Base-by-base conservation (phyloP, 2,888 invertebrate genomes). In the Acrobasis repandana region DNA sequence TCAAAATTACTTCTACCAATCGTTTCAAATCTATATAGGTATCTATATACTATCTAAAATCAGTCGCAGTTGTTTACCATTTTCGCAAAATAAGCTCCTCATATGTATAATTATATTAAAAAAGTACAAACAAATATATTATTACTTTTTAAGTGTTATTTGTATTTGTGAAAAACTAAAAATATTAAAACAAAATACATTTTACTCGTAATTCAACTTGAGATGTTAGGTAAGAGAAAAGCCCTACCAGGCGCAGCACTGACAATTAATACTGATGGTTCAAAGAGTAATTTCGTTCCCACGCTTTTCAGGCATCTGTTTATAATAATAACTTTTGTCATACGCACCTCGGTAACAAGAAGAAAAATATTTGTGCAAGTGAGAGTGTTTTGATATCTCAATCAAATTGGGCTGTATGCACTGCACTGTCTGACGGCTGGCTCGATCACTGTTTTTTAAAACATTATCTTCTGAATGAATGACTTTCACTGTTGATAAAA, bases 291-390 rank as follows among this genome's bases (percentile, higher is more conserved):
- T 66, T 68, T 69, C 65, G 57, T 76, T 83, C 81, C 61, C 83
- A 83, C 79, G 72, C 76, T 83, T 80, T 80, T 60, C 74, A 67
- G 68, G 73, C 70, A 71, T 71, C 67, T 72, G 75, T 70, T 73
- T 74, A 68, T 74, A 68, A 70, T 71, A 77, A 77, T 79, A 74
- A 75, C 77, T 74, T 78, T 74, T 76, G 73, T 74, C 70, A 70
- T 76, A 77, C 74, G 65, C 65, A 65, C 68, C 68, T 70, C 76
- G 69, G 76, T 80, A 77, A 82, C 80, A 80, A 80, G 80, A 80
- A 80, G 79, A 79, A 83, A 85, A 86, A 86, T 80, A 85, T 85
- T 84, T 81, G 76, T 68, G 75, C 69, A 78, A 77, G 75, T 64
- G 70, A 72, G 63, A 69, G 68, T 84, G 82, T 86, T 84, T 79